Evolutionary conservation across 2,113 vertebrate genomes (phyloP).

Genomic region (Hyperopisus bebe): DNA sequence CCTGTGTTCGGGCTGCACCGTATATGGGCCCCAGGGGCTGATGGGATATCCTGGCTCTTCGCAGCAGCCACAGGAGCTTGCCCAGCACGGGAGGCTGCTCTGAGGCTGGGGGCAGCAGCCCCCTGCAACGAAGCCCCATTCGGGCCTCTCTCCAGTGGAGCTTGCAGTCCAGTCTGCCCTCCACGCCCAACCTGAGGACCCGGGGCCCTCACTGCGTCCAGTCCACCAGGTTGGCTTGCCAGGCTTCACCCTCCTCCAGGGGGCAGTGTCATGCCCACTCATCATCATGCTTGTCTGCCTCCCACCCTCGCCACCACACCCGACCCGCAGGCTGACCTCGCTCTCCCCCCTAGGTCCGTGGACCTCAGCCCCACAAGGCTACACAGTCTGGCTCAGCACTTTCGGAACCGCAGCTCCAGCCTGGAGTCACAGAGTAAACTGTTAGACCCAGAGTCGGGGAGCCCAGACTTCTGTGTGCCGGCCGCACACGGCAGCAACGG

Average conservation of each 20-base stretch:
- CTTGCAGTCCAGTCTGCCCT: slow-evolving; percentile 94
- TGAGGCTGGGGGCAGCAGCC: slow-evolving; percentile 84
- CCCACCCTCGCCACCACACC: background rate
- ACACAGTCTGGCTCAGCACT: slow-evolving; percentile 96
- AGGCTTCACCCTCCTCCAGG: background rate
- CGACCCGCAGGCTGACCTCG: slow-evolving; percentile 10
- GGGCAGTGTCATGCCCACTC: background rate
- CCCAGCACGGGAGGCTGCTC: slow-evolving; percentile 83
- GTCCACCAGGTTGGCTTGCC: slow-evolving; percentile 77
- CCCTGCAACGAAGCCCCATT: slow-evolving; percentile 88
- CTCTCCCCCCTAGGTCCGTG: slow-evolving; percentile 71
- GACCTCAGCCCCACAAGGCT: slow-evolving; percentile 92
- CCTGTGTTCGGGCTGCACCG: background rate
- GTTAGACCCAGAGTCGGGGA: slow-evolving; percentile 77
- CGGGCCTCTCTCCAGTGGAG: slow-evolving; percentile 85
- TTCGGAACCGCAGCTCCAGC: slow-evolving; percentile 95
- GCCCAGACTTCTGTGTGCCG: slow-evolving; percentile 65
- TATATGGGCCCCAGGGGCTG: background rate
- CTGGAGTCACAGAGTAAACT: slow-evolving; percentile 96
- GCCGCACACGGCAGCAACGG: slow-evolving; percentile 86
- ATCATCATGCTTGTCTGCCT: background rate
- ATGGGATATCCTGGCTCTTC: slow-evolving; percentile 9
- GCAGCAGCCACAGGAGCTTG: slow-evolving; percentile 82
- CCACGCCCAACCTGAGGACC: slow-evolving; percentile 85
- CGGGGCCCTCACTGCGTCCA: slow-evolving; percentile 88